Percentiles rank a stretch among this genome's conserved stretches.
These are phyloP conservation scores for Apotomis betuletana DNA, from an alignment of 2,888 invertebrate genomes.

Conservation along the genomic window DNA sequence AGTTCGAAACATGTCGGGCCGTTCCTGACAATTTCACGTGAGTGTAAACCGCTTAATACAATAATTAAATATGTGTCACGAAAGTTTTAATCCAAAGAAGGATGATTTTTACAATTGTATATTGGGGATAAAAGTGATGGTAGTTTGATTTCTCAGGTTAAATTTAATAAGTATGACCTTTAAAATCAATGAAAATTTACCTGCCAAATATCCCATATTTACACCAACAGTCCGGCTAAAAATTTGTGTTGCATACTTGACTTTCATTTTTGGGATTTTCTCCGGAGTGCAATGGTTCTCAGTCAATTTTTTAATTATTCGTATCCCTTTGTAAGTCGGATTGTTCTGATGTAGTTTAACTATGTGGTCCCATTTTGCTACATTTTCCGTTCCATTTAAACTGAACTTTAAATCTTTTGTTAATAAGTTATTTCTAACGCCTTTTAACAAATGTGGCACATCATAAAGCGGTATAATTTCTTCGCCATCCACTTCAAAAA, in stretches of 20 bases:
- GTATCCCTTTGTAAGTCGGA: conserved; percentile 46
- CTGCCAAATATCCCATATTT: conserved; percentile 50
- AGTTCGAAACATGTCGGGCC: no score
- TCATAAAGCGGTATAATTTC: not conserved
- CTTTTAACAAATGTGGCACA: not conserved
- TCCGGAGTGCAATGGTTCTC: conserved; percentile 45
- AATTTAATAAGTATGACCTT: no score
- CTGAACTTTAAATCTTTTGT: conserved; percentile 43
- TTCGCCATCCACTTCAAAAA: not conserved
- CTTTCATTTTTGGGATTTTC: conserved; percentile 49
- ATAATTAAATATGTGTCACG: no score
- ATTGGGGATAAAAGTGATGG: no score
- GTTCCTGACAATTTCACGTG: no score
- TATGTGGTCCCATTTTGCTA: conserved; percentile 51
- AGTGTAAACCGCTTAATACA: no score
- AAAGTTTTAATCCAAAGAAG: no score
- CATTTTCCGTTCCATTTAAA: conserved; percentile 31
- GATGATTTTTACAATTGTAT: no score
- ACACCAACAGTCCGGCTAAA: conserved; percentile 49
- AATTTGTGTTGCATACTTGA: conserved; percentile 48
- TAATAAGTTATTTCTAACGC: not conserved
- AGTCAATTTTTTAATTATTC: conserved; percentile 48
- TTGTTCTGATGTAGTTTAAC: conserved; percentile 42
- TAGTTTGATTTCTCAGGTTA: not conserved
- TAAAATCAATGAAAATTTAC: conserved; percentile 37